Conservation (phyloP, 2,113 vertebrate species). For the Panthera uncia region DNA sequence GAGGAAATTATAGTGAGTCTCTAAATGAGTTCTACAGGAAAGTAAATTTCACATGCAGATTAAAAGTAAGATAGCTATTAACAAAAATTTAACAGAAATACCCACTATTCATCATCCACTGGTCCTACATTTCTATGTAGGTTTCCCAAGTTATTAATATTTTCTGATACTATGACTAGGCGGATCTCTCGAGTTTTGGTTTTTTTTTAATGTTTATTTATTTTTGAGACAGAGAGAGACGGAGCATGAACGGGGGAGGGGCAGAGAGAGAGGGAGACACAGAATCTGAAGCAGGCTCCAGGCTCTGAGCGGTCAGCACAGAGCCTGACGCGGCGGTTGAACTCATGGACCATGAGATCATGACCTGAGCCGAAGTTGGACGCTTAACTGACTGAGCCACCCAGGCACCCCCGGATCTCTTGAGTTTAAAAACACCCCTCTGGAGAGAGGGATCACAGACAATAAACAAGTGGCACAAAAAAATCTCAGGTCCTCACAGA, state of each 20-base stretch:
- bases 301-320: too few relatives aligned
- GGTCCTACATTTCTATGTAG: neutral
- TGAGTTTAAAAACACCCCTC: neutral
- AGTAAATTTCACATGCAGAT: neutral
- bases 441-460: neutral
- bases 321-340: too few relatives aligned
- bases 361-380: too few relatives aligned
- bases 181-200: neutral
- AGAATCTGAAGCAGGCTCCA: too few relatives aligned
- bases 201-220: too few relatives aligned
- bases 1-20: neutral
- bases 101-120: neutral
- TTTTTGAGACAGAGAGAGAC: too few relatives aligned
- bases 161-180: neutral
- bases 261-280: too few relatives aligned
- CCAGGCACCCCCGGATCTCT: neutral
- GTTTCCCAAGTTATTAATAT: conserved; percentile 1
- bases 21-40: neutral
- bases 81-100: neutral
- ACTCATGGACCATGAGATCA: too few relatives aligned
- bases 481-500: neutral
- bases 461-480: neutral
- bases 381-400: too few relatives aligned
- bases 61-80: neutral
- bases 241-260: too few relatives aligned